These are phyloP conservation scores for Escarpia spicata DNA, from an alignment of 2,888 invertebrate species.

Conservation along the genomic window DNA sequence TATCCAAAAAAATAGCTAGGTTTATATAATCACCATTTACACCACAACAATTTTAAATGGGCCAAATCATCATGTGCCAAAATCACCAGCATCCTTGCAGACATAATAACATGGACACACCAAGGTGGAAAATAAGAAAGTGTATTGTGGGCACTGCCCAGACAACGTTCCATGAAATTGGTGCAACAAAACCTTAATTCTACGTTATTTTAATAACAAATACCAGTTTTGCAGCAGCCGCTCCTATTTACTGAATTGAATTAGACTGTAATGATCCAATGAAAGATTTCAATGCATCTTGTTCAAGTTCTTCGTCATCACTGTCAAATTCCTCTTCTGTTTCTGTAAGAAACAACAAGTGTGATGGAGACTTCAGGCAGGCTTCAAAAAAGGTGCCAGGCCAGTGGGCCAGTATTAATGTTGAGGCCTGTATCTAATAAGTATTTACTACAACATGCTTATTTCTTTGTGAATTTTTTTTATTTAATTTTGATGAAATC, in stretches of 20 bases:
- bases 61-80: neutral
- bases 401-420: no score
- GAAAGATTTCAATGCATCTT: neutral
- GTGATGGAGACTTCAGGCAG: neutral
- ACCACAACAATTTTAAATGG: no score
- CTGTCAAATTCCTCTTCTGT: conserved; percentile 6
- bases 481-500: no score
- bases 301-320: neutral
- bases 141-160: neutral
- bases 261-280: neutral
- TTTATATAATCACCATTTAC: no score
- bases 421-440: no score
- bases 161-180: neutral
- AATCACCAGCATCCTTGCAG: neutral
- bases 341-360: neutral
- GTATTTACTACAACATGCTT: no score
- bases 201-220: neutral
- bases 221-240: neutral
- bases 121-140: neutral
- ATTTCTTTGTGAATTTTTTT: no score
- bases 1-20: no score
- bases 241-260: neutral
- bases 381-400: no score
- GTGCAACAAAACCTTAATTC: neutral
- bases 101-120: neutral